Percentiles rank a stretch among this genome's conserved stretches.
Conservation (phyloP, 64 coral and sea anemone species). For the Dendrophyllia cribrosa region DNA sequence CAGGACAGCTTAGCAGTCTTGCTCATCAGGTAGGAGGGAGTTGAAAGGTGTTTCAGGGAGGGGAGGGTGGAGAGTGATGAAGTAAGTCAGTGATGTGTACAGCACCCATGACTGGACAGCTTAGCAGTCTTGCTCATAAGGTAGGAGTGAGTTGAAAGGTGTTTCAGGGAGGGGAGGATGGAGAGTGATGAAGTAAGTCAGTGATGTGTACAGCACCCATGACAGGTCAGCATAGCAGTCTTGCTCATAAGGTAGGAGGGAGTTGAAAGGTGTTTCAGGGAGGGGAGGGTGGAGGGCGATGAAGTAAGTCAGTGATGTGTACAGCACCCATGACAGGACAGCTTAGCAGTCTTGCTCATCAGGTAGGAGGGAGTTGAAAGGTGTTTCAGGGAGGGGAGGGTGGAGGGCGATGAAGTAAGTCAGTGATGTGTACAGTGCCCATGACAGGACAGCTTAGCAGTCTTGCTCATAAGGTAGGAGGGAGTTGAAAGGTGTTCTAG, state of each 20-base stretch:
- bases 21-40: no score
- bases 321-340: slow-evolving; percentile 95
- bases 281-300: not conserved
- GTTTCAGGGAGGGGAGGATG: not conserved
- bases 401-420: no score
- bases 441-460: no score
- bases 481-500: no score
- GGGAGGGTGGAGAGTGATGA: not conserved
- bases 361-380: slow-evolving; percentile 34
- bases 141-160: not conserved
- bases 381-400: no score
- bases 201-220: slow-evolving; percentile 95
- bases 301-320: slow-evolving; percentile 95
- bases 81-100: no score
- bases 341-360: slow-evolving; percentile 86
- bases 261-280: not conserved
- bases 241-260: slow-evolving; percentile 79
- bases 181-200: slow-evolving; percentile 75
- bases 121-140: not conserved
- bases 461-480: slow-evolving; percentile 78
- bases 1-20: not conserved
- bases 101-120: not conserved
- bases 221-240: slow-evolving; percentile 91
- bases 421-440: no score
- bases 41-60: not conserved